Conservation (phyloP, 2,113 vertebrate species). For the Haemorhous mexicanus region DNA sequence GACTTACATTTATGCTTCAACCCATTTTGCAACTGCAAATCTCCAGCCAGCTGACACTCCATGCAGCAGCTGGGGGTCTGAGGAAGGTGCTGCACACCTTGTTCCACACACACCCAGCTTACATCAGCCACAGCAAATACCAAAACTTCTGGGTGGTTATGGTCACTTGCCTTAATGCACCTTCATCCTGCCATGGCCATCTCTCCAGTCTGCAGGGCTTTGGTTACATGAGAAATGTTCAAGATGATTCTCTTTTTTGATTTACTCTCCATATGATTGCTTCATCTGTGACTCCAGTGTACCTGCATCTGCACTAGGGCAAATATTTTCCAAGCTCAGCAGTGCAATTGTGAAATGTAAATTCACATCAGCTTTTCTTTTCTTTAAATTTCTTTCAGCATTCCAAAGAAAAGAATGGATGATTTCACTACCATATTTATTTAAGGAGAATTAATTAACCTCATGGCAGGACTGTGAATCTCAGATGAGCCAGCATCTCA, state of each 20-base stretch:
- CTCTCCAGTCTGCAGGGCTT: not conserved
- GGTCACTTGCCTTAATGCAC: not conserved
- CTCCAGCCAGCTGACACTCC: not conserved
- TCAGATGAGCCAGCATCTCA: not conserved
- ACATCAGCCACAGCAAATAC: not conserved
- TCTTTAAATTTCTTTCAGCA: not conserved
- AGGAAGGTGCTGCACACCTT: not conserved
- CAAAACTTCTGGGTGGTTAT: not conserved
- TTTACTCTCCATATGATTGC: not conserved
- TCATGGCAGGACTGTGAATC: not conserved
- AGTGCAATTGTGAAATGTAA: not conserved
- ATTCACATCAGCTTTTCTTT: not conserved
- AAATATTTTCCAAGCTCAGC: not conserved
- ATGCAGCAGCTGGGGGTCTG: not conserved
- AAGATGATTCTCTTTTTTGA: not conserved
- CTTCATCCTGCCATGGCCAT: not conserved
- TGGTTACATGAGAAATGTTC: not conserved
- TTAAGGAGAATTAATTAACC: slow-evolving; percentile 45
- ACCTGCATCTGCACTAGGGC: not conserved
- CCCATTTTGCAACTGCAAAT: not conserved
- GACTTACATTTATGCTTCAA: not conserved
- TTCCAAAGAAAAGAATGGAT: not conserved
- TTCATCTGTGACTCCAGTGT: not conserved
- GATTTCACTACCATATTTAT: not conserved
- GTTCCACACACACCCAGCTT: not conserved